Evolutionary conservation across 2,888 invertebrate species (phyloP), one percentile per base, ranked within the genome.

Genomic region (Ophioninae sp.): DNA sequence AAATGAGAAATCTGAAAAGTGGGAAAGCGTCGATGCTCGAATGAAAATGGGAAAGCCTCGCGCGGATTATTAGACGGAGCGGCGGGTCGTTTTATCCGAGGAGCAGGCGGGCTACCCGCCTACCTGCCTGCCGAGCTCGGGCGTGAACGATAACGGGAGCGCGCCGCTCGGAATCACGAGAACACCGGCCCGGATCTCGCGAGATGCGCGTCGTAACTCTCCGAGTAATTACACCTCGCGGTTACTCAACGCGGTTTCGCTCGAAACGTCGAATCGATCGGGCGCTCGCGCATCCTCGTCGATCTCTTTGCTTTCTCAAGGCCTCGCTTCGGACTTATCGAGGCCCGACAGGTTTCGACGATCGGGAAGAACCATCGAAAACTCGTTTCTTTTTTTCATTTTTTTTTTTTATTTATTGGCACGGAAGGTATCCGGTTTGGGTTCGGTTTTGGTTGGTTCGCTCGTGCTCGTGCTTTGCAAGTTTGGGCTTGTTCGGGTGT

Each of bases 71-170:
- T 30, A 41, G 7, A 62, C 23, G 17, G 21, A 44, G n/a, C n/a
- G 61, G 13, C 41, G 39, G 17, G 39, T 44, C 44, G 68, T 74
- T 77, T 77, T 69, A 77, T 44, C 61, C n/a, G n/a, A n/a, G n/a
- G n/a, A n/a, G n/a, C n/a, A n/a, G 77, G 20, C 59, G 30, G 7
- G 30, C 23, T 69, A 30, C 37, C 44, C 44, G 30, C 30, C 20
- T n/a, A 37, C 50, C 68, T 41, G 61, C 44, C 65, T 57, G 8
- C 64, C 17, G 57, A 20, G 72, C 65, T 50, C 67, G 57, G 77
- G 77, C 69, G 79, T 64, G 64, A 72, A 76, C 75, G 67, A 76
- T 83, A 83, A 79, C 75, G 79, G 70, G 67, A 82, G 68, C 44
- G 23, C 59, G 67, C 65, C 56, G n/a, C n/a, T n/a, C n/a, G n/a